These are phyloP conservation scores for Dryas iulia DNA, from an alignment of 1,140 invertebrate genomes.

Conservation along the genomic window DNA sequence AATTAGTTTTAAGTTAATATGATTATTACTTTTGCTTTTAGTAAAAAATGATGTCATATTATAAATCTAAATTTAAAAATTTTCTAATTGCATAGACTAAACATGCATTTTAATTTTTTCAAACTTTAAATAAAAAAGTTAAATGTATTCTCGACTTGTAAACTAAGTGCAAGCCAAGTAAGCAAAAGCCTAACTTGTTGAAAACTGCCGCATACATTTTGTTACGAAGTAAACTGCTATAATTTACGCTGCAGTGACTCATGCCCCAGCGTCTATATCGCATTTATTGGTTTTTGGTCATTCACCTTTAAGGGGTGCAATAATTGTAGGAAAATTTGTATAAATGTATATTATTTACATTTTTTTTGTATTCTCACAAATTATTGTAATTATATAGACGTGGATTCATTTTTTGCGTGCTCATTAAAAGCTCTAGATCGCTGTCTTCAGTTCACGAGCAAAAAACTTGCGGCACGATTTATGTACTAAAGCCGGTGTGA, in stretches of 20 bases:
- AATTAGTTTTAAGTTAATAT: no score
- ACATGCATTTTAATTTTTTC: no score
- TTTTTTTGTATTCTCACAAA: not conserved
- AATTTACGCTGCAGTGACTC: slow-evolving; percentile 48
- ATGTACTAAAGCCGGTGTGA: not conserved
- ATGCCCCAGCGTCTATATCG: slow-evolving; percentile 29
- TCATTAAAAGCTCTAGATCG: slow-evolving; percentile 10
- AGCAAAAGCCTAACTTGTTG: slow-evolving; percentile 11
- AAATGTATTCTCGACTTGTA: not conserved
- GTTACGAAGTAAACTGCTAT: slow-evolving; percentile 41
- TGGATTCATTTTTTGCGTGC: not conserved
- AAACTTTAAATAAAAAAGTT: not conserved
- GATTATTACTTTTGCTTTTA: no score
- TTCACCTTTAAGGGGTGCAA: slow-evolving; percentile 45
- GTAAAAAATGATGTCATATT: no score
- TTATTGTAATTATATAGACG: not conserved
- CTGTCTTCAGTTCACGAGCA: not conserved
- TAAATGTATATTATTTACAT: not conserved
- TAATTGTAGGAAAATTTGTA: not conserved
- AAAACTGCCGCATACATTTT: slow-evolving; percentile 32
- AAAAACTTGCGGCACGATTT: not conserved
- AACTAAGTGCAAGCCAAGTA: not conserved
- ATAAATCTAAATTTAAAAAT: no score
- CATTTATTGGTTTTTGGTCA: slow-evolving; percentile 46
- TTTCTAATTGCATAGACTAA: no score